phyloP scores from a whole-genome alignment of 2,888 invertebrate genomes.

The Leucoma salicis region DNA sequence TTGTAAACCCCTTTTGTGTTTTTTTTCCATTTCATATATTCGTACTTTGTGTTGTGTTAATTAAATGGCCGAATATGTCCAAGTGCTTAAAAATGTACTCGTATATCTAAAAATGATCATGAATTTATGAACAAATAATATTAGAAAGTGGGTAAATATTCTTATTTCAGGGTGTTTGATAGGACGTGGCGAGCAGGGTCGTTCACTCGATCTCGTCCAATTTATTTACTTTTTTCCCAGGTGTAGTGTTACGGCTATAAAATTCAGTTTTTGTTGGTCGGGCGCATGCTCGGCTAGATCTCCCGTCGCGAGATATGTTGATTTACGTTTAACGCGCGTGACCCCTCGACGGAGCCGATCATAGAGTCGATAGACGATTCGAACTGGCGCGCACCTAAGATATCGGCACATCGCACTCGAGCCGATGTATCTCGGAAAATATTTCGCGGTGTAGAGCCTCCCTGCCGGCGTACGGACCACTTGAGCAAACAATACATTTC shows the following conservation, averaged over 20 bases:
- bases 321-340: constrained; percentile 82
- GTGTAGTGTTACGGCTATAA: constrained; percentile 78
- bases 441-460: constrained; percentile 65
- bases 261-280: constrained; percentile 76
- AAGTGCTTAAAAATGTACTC: too few species aligned
- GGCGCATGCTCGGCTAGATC: constrained; percentile 74
- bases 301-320: constrained; percentile 81
- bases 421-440: constrained; percentile 78
- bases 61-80: too few species aligned
- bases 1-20: too few species aligned
- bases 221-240: constrained; percentile 74
- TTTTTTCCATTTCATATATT: too few species aligned
- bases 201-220: constrained; percentile 68
- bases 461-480: constrained; percentile 42
- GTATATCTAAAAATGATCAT: too few species aligned
- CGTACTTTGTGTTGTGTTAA: too few species aligned
- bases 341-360: constrained; percentile 77
- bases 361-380: constrained; percentile 80
- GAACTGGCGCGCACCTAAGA: constrained; percentile 68
- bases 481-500: constrained; percentile 68
- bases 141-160: constrained; percentile 32
- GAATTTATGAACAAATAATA: constrained; percentile 9
- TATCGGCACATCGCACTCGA: constrained; percentile 79
- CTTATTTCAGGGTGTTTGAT: constrained; percentile 42
- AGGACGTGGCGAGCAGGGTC: constrained; percentile 49